phyloP scores from a whole-genome alignment of 2,888 invertebrate genomes.

The Harpagoxenus sublaevis region DNA sequence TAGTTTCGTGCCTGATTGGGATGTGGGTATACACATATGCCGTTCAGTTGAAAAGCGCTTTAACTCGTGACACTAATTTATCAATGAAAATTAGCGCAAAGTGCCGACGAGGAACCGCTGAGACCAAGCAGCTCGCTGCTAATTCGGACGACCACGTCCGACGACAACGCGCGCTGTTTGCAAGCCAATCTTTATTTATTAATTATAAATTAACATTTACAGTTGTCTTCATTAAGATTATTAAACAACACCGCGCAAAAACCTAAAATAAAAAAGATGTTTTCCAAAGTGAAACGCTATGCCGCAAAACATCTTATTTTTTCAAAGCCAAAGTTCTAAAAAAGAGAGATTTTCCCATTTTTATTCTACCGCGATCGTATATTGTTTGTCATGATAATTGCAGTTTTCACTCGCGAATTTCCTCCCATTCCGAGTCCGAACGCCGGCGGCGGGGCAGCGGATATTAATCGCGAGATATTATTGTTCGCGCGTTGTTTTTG shows the following conservation, averaged over 20 bases:
- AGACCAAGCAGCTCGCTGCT: constrained; percentile 31
- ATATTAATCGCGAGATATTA: constrained; percentile 28
- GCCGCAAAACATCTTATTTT: neutral
- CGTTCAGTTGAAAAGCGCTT: constrained; percentile 42
- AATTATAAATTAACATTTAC: neutral
- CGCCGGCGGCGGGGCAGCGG: neutral
- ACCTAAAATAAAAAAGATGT: neutral
- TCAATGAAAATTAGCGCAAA: constrained; percentile 62
- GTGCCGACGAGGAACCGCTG: constrained; percentile 9
- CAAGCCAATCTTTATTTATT: constrained; percentile 6
- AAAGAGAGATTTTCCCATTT: neutral
- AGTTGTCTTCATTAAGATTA: neutral
- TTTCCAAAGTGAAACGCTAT: neutral
- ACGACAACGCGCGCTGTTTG: constrained; percentile 13
- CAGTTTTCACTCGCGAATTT: neutral
- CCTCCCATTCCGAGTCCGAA: neutral
- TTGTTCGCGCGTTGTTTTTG: constrained; percentile 40
- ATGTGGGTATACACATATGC: neutral
- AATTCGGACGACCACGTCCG: constrained; percentile 28
- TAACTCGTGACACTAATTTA: constrained; percentile 52
- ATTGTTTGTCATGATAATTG: constrained; percentile 21
- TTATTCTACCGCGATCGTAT: neutral
- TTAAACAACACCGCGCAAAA: neutral
- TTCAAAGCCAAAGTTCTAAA: neutral
- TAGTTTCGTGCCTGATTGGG: neutral